These are phyloP conservation scores for Stylophora pistillata DNA, from an alignment of 64 coral and sea anemone genomes.

Conservation along the genomic window DNA sequence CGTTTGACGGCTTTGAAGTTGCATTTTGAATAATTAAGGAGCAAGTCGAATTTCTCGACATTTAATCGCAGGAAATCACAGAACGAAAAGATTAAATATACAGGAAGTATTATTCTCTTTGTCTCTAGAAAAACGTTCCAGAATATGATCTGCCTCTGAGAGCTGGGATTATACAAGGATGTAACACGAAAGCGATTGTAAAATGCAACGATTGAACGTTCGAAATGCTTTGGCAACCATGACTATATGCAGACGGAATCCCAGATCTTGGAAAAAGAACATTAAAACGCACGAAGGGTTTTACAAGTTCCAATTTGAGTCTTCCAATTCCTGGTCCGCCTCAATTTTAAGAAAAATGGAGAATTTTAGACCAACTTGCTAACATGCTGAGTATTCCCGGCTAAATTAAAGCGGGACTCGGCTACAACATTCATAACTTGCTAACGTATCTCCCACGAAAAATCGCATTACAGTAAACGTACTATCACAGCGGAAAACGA, in stretches of 20 bases:
- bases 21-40: background rate
- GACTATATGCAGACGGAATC: too few species aligned
- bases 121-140: background rate
- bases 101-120: background rate
- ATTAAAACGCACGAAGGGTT: too few species aligned
- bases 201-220: background rate
- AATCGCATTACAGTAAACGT: too few species aligned
- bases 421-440: background rate
- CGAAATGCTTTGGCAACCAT: background rate
- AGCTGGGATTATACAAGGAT: background rate
- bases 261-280: too few species aligned
- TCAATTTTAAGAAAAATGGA: too few species aligned
- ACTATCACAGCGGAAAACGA: too few species aligned
- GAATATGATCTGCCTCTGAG: background rate
- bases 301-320: too few species aligned
- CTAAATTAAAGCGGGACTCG: too few species aligned
- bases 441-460: too few species aligned
- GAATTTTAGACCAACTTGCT: too few species aligned
- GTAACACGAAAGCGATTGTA: background rate
- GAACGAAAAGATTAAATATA: background rate
- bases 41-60: background rate
- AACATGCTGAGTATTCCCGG: too few species aligned
- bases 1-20: background rate
- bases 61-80: constrained; percentile 1
- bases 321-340: too few species aligned